Evolutionary conservation across 2,113 vertebrate genomes (phyloP).

Genomic region (Sminthopsis crassicaudata): DNA sequence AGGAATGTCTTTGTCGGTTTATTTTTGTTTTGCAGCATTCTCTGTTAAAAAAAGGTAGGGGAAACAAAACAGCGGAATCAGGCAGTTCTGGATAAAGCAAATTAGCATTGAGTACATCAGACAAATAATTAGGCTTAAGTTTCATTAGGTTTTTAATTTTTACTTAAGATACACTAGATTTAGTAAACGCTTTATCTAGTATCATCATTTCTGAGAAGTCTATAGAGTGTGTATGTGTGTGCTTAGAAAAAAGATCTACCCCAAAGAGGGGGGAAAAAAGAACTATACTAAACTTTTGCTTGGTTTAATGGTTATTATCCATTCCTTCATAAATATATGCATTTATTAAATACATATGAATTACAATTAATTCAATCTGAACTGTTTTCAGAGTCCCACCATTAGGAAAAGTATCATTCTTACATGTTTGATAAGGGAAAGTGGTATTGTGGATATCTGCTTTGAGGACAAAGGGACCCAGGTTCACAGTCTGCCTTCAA

Average conservation of each 20-base stretch:
- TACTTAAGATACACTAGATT: conserved; percentile 27
- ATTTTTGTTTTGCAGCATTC: background rate
- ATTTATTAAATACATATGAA: background rate
- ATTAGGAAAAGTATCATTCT: background rate
- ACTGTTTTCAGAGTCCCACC: background rate
- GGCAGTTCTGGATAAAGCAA: conserved; percentile 13
- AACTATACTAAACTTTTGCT: background rate
- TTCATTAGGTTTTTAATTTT: conserved; percentile 29
- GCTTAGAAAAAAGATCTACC: background rate
- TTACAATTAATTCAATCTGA: background rate
- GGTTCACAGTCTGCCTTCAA: background rate
- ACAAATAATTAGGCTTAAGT: conserved; percentile 9
- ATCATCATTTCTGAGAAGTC: background rate
- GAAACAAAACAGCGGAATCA: background rate
- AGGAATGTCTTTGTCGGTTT: background rate
- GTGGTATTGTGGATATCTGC: background rate
- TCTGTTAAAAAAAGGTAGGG: conserved; percentile 21
- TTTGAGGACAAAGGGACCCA: background rate
- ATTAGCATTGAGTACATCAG: conserved; percentile 9
- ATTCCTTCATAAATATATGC: background rate
- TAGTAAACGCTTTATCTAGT: conserved; percentile 20
- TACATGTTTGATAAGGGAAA: background rate
- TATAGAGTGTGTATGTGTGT: background rate
- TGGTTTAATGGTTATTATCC: background rate
- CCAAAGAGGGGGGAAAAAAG: background rate